phyloP scores from a whole-genome alignment of 1,140 invertebrate species.

The Cherax destructor region DNA sequence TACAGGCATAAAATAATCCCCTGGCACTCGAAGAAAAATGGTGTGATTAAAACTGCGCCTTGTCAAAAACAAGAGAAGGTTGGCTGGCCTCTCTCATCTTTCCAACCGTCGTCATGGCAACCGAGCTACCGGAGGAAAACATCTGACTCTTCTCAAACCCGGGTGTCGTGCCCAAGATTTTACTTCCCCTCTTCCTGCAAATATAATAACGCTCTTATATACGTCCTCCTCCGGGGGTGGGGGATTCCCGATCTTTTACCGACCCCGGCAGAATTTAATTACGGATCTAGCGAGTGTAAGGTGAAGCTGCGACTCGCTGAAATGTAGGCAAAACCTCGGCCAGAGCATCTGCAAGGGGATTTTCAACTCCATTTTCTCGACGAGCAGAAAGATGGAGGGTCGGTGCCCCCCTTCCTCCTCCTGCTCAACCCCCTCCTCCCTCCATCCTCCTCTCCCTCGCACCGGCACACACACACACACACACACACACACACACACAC shows the following conservation, averaged over 20 bases:
- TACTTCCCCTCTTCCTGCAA: slow-evolving; percentile 24
- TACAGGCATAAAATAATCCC: slow-evolving; percentile 39
- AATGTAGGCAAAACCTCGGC: slow-evolving; percentile 13
- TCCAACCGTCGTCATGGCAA: slow-evolving; percentile 58
- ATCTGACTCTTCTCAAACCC: slow-evolving; percentile 46
- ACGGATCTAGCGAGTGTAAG: slow-evolving; percentile 7
- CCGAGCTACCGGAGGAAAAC: slow-evolving; percentile 57
- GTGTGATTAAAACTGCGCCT: slow-evolving; percentile 66
- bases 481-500: too few relatives aligned
- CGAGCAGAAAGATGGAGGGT: slow-evolving; percentile 61
- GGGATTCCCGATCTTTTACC: neutral
- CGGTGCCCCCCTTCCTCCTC: neutral
- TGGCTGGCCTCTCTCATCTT: slow-evolving; percentile 63
- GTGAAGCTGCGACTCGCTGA: neutral
- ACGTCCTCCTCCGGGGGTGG: neutral
- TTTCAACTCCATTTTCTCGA: slow-evolving; percentile 68
- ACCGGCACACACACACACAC: neutral
- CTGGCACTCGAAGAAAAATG: slow-evolving; percentile 23
- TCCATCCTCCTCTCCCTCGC: too few relatives aligned
- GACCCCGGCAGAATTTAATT: slow-evolving; percentile 28
- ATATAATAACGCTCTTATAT: slow-evolving; percentile 15
- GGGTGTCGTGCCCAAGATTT: slow-evolving; percentile 66
- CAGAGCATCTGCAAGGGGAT: slow-evolving; percentile 54
- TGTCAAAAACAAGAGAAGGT: slow-evolving; percentile 68
- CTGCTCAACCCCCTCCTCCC: neutral